Conservation (phyloP, 2,888 invertebrate species). For the Rambutsinella grinnellia region DNA sequence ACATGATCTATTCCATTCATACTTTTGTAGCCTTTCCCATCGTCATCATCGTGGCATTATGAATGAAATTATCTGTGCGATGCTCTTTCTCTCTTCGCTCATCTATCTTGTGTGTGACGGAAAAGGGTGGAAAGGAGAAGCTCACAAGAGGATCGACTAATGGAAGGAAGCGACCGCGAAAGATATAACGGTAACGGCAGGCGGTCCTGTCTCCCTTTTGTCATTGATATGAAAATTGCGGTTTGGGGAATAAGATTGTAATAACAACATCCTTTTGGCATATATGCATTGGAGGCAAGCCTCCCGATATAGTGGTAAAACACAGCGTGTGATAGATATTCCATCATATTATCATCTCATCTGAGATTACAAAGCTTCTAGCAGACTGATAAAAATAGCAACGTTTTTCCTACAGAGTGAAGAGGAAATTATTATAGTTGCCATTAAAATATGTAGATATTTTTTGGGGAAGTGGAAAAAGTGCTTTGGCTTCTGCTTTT, state of each 20-base stretch:
- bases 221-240: constrained; percentile 55
- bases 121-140: constrained; percentile 32
- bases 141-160: constrained; percentile 28
- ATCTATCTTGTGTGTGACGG: constrained; percentile 17
- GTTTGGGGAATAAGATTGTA: constrained; percentile 37
- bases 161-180: constrained; percentile 31
- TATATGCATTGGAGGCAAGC: not conserved
- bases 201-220: constrained; percentile 33
- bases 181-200: constrained; percentile 45
- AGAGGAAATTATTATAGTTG: constrained; percentile 34
- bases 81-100: constrained; percentile 29
- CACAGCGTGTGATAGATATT: not conserved
- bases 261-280: not conserved
- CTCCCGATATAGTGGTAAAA: not conserved
- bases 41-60: constrained; percentile 31
- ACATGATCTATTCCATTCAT: not conserved
- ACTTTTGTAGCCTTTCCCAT: constrained; percentile 15
- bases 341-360: constrained; percentile 1
- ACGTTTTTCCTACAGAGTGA: not conserved
- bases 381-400: not conserved
- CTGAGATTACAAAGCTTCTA: constrained; percentile 14
- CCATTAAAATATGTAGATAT: not conserved
- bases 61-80: constrained; percentile 50
- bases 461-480: too few relatives aligned
- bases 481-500: not conserved